Evolutionary conservation across 2,797 vertebrate species (phyloP), one percentile per base, ranked within the genome.

Genomic region (Micrastur ruficollis): DNA sequence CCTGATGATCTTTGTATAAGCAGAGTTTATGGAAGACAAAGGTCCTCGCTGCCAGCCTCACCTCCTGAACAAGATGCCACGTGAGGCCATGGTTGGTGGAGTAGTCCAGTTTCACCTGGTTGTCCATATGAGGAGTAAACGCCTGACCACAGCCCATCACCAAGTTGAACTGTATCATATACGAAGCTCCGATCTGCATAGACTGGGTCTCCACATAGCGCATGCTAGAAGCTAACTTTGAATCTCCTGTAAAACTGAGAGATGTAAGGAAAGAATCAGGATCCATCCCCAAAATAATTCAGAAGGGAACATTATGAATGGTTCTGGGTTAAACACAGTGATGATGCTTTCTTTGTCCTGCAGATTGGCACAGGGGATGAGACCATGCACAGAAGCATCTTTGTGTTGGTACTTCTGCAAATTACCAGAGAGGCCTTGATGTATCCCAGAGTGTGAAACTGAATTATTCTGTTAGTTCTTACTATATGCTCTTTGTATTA

Each of bases 161-260:
- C 98, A 99, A 85, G 71, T 99, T 99, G 98, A 99, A 99, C 98
- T 99, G 99, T 90, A 99, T 98, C 98, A 99, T 99, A 70, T 99
- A 99, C 0, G 99, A 99, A 2, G 99, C 99, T 61, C 99, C 99
- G 4, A 99, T 99, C 97, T 99, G 99, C 99, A 99, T 99, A 9
- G 99, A 99, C 81, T 99, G 99, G 12, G 99, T 99, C 98, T 99
- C 99, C 95, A 99, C 99, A 8, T 99, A 99, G 75, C 99, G 99
- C 95, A 99, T 99, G 70, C 99, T 99, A 19, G 99, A 99, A 66
- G 99, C 98, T 29, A 99, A 98, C 90, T 99, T 99, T 32, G 99
- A 99, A 97, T 99, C 99, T 44, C 99, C 99, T 32, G 99, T 99
- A 96, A 99, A 99, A 98, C 99, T 99, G 93, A 93, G 93, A 98